phyloP scores from a whole-genome alignment of 2,113 vertebrate species.

The Chrysochloris asiatica region DNA sequence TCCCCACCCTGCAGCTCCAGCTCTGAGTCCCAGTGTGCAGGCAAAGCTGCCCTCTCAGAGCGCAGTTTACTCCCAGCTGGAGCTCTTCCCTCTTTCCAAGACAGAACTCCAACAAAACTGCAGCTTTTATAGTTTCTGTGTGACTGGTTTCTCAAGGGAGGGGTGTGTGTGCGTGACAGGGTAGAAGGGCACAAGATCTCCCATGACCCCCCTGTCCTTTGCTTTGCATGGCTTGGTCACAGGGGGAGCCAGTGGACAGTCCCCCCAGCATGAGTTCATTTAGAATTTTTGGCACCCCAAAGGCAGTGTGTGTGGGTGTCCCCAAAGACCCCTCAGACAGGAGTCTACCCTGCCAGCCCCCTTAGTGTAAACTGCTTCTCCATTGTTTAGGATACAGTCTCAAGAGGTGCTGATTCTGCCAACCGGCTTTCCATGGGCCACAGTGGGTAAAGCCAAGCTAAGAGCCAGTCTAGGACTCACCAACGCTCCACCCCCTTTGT shows the following conservation, averaged over 20 bases:
- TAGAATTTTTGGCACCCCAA: not conserved
- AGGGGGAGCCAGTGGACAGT: not conserved
- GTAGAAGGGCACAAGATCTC: not conserved
- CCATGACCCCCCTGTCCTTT: not conserved
- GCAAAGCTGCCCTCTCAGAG: not conserved
- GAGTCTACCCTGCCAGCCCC: not conserved
- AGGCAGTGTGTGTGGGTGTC: not conserved
- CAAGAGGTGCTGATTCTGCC: constrained; percentile 49
- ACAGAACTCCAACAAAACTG: not conserved
- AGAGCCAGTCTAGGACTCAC: not conserved
- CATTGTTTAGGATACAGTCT: constrained; percentile 17
- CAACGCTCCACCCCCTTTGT: not conserved
- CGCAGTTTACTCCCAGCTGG: not conserved
- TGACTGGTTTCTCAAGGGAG: too few relatives aligned
- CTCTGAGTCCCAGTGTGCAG: not conserved
- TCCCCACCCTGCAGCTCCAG: not conserved
- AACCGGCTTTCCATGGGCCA: constrained; percentile 15
- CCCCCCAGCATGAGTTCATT: not conserved
- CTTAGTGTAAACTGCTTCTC: not conserved
- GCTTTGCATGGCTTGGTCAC: not conserved
- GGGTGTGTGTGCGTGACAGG: too few relatives aligned
- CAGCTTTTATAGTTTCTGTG: too few relatives aligned
- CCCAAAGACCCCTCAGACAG: too few relatives aligned
- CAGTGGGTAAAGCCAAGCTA: not conserved
- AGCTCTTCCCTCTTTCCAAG: not conserved